These are phyloP conservation scores for Saccopteryx leptura DNA, from an alignment of 2,113 vertebrate species.

Conservation along the genomic window DNA sequence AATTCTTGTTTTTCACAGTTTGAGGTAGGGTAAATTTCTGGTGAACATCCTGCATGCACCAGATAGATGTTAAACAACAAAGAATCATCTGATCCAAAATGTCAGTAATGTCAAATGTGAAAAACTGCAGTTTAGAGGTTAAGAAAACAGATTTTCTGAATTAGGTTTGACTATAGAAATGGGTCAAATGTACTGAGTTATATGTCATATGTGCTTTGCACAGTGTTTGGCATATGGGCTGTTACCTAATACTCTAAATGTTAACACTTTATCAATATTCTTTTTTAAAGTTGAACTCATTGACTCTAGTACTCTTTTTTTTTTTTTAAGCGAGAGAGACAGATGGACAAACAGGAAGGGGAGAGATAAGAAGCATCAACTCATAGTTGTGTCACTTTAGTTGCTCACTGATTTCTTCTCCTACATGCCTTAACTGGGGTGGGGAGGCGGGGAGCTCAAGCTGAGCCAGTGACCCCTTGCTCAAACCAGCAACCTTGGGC, in stretches of 20 bases:
- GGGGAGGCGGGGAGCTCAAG: too few species aligned
- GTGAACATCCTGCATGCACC: not conserved
- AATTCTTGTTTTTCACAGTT: not conserved
- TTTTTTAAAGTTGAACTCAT: not conserved
- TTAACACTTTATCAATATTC: not conserved
- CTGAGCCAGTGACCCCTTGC: too few species aligned
- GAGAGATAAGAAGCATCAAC: too few species aligned
- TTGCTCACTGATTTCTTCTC: too few species aligned
- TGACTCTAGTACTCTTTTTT: not conserved
- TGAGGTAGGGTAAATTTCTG: not conserved
- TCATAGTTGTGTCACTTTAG: too few species aligned
- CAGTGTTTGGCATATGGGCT: not conserved
- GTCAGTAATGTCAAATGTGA: not conserved
- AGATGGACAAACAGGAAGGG: too few species aligned
- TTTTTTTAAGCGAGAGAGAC: too few species aligned
- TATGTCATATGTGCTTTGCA: not conserved
- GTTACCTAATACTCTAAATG: not conserved
- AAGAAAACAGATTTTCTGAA: constrained; percentile 41
- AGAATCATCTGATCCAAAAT: not conserved
- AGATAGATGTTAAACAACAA: not conserved
- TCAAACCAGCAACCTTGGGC: too few species aligned
- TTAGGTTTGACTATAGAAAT: constrained; percentile 22
- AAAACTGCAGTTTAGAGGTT: constrained; percentile 27
- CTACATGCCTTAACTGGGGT: too few species aligned
- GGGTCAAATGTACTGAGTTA: not conserved